Conservation (phyloP, 2,797 vertebrate genomes). For the Todus mexicanus region DNA sequence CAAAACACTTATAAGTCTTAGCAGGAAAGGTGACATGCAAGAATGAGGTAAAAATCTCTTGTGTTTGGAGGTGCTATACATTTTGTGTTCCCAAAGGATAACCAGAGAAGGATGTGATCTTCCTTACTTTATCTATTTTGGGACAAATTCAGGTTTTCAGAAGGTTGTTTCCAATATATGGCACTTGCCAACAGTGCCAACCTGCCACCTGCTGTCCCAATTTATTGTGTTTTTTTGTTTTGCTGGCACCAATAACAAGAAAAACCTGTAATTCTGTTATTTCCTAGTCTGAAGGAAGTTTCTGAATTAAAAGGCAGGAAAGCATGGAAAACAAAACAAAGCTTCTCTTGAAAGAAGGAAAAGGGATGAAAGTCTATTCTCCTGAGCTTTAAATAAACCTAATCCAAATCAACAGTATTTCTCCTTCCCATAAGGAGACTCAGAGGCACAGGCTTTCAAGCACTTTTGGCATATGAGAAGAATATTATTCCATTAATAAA, state of each 20-base stretch:
- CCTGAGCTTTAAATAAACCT: neutral
- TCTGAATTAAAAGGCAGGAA: neutral
- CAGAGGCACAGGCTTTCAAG: neutral
- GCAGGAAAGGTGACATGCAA: constrained; percentile 48
- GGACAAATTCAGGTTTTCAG: neutral
- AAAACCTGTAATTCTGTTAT: neutral
- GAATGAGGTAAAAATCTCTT: constrained; percentile 15
- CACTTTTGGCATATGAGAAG: neutral
- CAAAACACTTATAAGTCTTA: constrained; percentile 50
- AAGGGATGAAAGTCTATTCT: neutral
- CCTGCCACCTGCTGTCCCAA: neutral
- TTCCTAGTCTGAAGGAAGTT: neutral
- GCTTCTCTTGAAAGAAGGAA: neutral
- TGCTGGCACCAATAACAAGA: neutral
- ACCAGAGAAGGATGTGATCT: neutral
- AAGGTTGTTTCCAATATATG: neutral
- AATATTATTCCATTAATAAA: neutral
- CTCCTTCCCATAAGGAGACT: neutral
- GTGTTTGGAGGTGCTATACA: neutral
- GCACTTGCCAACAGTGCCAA: neutral
- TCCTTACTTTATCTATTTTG: neutral
- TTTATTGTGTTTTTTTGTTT: neutral
- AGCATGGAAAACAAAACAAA: neutral
- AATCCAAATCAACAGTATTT: neutral
- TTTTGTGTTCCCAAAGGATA: neutral